Evolutionary conservation across 2,113 vertebrate genomes (phyloP).

Genomic region (Australoheros scitulus): DNA sequence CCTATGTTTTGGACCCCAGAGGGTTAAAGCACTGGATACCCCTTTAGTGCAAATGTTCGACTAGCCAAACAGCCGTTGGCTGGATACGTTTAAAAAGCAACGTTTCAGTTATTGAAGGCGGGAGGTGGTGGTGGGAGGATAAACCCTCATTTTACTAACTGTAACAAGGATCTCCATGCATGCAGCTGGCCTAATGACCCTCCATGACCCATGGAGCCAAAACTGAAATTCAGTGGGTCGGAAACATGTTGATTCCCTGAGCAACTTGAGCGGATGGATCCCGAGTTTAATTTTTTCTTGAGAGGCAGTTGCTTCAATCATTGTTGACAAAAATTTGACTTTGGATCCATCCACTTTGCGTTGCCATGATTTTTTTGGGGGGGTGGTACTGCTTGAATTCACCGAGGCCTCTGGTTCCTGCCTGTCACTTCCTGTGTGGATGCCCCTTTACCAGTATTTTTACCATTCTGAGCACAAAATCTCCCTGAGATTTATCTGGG

Average conservation of each 20-base stretch:
- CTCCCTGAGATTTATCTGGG: background rate
- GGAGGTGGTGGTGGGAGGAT: too few species aligned
- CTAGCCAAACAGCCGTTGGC: rapidly evolving
- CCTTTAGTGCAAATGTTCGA: background rate
- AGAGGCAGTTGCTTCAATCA: too few species aligned
- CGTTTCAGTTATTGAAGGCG: background rate
- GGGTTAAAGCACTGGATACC: background rate
- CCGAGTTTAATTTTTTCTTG: too few species aligned
- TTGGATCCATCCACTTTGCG: too few species aligned
- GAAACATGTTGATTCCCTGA: background rate
- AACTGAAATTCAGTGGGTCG: background rate
- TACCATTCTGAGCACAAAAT: background rate
- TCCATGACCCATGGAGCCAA: too few species aligned
- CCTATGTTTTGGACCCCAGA: background rate
- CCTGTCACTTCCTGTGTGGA: background rate
- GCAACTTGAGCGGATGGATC: too few species aligned
- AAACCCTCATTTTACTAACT: background rate
- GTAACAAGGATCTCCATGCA: too few species aligned
- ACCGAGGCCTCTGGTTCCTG: background rate
- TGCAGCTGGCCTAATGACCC: background rate
- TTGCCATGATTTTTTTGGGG: too few species aligned
- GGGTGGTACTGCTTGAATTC: too few species aligned
- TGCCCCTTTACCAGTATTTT: background rate
- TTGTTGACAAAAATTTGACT: too few species aligned
- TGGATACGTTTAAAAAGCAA: background rate